Evolutionary conservation across 2,797 vertebrate genomes (phyloP).

Genomic region (Sarcoramphus papa): DNA sequence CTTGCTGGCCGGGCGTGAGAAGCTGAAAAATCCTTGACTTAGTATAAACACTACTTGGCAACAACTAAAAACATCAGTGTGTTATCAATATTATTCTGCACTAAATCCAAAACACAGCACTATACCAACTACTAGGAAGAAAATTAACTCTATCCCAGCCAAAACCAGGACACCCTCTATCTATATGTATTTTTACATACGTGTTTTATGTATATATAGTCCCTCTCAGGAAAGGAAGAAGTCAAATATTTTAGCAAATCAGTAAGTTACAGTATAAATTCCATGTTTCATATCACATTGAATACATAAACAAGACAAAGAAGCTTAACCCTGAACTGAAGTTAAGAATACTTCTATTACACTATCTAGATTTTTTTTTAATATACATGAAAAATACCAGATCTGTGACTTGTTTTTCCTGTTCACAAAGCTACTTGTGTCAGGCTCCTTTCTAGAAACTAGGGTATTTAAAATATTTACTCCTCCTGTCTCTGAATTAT

Average conservation of each 20-base stretch:
- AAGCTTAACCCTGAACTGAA: background rate
- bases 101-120: too few species aligned
- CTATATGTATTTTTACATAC: background rate
- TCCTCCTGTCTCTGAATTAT: background rate
- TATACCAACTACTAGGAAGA: too few species aligned
- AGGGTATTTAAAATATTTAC: background rate
- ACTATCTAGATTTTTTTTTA: accelerated
- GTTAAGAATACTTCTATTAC: background rate
- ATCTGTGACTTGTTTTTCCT: background rate
- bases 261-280: background rate
- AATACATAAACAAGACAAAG: background rate
- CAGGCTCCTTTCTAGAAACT: background rate
- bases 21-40: too few species aligned
- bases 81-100: too few species aligned
- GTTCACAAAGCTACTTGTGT: background rate
- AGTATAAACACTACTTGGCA: too few species aligned
- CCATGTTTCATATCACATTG: background rate
- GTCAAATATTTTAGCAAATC: background rate
- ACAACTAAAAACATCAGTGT: too few species aligned
- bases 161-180: background rate
- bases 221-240: background rate
- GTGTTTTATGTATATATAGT: background rate
- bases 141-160: too few species aligned
- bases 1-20: too few species aligned
- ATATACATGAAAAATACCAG: background rate